These are phyloP conservation scores for Cheiracanthium punctorium DNA, from an alignment of 2,888 invertebrate species.

Conservation along the genomic window DNA sequence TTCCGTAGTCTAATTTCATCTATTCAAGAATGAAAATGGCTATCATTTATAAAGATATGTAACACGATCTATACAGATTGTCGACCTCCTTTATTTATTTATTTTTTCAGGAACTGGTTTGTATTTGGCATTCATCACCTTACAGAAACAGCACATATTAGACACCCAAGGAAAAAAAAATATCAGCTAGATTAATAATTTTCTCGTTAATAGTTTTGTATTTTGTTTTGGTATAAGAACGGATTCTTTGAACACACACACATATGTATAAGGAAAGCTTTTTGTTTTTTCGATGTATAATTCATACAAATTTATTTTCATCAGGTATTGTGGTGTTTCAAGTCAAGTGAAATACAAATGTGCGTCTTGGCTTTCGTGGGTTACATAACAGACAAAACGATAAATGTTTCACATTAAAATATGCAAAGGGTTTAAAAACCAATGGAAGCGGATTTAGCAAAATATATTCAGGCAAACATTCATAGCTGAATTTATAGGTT, in stretches of 20 bases:
- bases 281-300: slow-evolving; percentile 51
- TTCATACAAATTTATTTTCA: slow-evolving; percentile 25
- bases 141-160: not conserved
- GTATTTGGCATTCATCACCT: slow-evolving; percentile 24
- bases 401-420: no score
- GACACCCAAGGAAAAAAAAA: not conserved
- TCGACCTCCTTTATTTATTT: not conserved
- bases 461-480: no score
- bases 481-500: no score
- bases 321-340: slow-evolving; percentile 6
- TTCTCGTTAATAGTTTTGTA: not conserved
- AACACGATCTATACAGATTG: slow-evolving; percentile 7
- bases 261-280: not conserved
- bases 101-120: slow-evolving; percentile 20
- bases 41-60: slow-evolving; percentile 22
- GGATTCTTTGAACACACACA: no score
- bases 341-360: slow-evolving; percentile 29
- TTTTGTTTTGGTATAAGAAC: no score
- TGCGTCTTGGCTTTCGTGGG: slow-evolving; percentile 20
- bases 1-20: not conserved
- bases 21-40: not conserved
- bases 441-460: no score
- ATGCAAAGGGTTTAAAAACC: no score
- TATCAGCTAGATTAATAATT: not conserved
- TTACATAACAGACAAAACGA: no score